phyloP scores from a whole-genome alignment of 2,888 invertebrate genomes.

The Ophraella communa region DNA sequence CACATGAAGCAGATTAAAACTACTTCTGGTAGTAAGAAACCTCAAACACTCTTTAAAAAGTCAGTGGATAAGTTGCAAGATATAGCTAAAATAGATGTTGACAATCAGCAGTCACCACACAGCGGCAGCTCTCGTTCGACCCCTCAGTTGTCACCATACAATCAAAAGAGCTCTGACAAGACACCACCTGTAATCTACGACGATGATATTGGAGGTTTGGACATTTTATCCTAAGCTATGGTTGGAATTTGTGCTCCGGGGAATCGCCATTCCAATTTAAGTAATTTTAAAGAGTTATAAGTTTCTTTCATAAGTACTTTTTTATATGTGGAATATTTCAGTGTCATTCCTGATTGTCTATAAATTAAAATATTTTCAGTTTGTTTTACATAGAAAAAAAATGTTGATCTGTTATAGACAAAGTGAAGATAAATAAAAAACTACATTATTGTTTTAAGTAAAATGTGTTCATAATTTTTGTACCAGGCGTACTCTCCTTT shows the following conservation, averaged over 20 bases:
- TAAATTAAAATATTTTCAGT: not conserved
- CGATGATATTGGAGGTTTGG: conserved; percentile 12
- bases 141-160: conserved; percentile 14
- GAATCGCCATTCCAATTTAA: conserved; percentile 4
- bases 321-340: too few relatives aligned
- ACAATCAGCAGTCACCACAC: conserved; percentile 9
- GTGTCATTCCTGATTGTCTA: not conserved
- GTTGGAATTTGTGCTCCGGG: conserved; percentile 11
- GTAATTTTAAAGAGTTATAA: not conserved
- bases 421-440: not conserved
- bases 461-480: not conserved
- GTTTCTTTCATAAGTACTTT: too few relatives aligned
- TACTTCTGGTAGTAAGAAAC: conserved; percentile 4
- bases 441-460: not conserved
- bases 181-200: conserved; percentile 9
- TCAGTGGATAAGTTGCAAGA: conserved; percentile 9
- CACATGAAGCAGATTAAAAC: conserved; percentile 10
- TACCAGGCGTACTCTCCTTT: not conserved
- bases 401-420: not conserved
- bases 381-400: not conserved
- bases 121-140: conserved; percentile 13
- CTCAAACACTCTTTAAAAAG: conserved; percentile 7
- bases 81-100: conserved; percentile 5
- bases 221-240: conserved; percentile 17
- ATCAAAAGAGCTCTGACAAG: conserved; percentile 11